Percentiles rank a stretch among this genome's conserved stretches.
Conservation (phyloP, 2,113 vertebrate genomes). For the Tupaia chinensis region DNA sequence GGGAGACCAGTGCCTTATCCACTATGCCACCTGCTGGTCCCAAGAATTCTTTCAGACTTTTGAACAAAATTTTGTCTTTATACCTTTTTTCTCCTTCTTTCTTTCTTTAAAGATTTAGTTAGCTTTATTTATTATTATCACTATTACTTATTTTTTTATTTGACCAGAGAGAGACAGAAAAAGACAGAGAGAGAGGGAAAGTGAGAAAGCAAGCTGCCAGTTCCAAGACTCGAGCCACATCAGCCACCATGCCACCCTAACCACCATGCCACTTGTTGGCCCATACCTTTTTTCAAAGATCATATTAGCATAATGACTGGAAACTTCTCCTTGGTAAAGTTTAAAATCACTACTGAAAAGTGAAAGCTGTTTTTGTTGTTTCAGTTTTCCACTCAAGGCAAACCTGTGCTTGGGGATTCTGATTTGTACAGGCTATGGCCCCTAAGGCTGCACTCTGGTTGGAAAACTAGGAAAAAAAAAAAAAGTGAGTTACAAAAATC, state of each 20-base stretch:
- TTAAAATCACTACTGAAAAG: conserved; percentile 20
- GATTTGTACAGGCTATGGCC: neutral
- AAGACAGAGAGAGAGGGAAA: too few relatives aligned
- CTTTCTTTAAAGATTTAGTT: too few relatives aligned
- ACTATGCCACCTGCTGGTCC: neutral
- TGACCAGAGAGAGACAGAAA: too few relatives aligned
- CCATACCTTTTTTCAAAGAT: neutral
- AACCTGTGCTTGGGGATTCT: neutral
- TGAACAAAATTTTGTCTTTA: neutral
- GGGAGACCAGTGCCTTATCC: too few relatives aligned
- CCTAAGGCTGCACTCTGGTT: neutral
- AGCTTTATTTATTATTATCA: too few relatives aligned
- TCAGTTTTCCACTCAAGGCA: neutral
- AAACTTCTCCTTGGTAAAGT: neutral
- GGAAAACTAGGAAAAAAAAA: neutral
- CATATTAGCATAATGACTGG: neutral
- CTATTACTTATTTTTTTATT: too few relatives aligned
- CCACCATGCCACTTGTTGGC: neutral
- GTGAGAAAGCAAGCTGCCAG: too few relatives aligned
- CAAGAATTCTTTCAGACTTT: conserved; percentile 12
- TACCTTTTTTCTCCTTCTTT: neutral
- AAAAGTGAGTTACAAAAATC: neutral
- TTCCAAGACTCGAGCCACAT: too few relatives aligned
- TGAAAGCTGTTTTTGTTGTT: neutral
- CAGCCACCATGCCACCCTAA: too few relatives aligned